Conservation (phyloP, 2,113 vertebrate genomes). For the Lathamus discolor region DNA sequence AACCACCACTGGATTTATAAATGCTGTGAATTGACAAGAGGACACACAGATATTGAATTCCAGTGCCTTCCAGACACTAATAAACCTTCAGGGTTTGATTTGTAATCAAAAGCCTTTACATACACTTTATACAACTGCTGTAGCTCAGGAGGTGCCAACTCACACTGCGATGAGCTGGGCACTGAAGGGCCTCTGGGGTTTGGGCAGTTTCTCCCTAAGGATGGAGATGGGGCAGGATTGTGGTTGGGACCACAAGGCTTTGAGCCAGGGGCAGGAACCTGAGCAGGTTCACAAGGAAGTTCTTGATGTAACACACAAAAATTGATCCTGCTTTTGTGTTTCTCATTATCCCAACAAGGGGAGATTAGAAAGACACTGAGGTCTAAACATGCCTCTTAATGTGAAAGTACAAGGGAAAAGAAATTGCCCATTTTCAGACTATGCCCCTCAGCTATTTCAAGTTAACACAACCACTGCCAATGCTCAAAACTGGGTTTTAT, state of each 20-base stretch:
- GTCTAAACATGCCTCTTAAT: not conserved
- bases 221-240: not conserved
- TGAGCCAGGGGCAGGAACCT: not conserved
- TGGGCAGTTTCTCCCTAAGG: not conserved
- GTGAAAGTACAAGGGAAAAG: not conserved
- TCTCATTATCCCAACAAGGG: not conserved
- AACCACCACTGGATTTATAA: not conserved
- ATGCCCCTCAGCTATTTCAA: not conserved
- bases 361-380: not conserved
- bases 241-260: not conserved
- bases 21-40: not conserved
- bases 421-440: not conserved
- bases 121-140: not conserved
- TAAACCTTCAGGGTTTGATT: not conserved
- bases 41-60: not conserved
- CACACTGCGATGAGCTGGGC: fast-evolving
- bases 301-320: not conserved
- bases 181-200: not conserved
- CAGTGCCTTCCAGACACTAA: not conserved
- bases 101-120: not conserved
- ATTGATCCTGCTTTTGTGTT: not conserved
- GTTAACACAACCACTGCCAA: no score
- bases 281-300: not conserved
- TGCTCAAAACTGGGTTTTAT: not conserved
- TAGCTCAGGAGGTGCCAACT: not conserved